Percentiles rank a stretch among this genome's conserved stretches.
phyloP scores from a whole-genome alignment of 2,113 vertebrate genomes.

The Ardeotis arabs region DNA sequence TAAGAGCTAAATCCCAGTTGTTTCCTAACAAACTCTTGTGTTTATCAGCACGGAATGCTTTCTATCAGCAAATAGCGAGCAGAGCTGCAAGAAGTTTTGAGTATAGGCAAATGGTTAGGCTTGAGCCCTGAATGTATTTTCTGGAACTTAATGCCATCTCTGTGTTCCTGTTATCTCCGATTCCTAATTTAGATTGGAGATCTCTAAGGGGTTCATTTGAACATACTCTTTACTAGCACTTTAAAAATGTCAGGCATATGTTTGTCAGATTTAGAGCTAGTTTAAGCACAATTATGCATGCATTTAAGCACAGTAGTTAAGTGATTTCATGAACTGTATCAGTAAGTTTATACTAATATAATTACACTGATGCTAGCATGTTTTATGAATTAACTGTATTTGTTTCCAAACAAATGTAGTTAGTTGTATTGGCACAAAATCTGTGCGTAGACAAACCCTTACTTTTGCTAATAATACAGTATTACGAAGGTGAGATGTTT shows the following conservation, averaged over 20 bases:
- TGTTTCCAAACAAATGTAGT: not conserved
- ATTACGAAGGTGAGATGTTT: not conserved
- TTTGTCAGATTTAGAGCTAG: not conserved
- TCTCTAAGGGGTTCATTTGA: not conserved
- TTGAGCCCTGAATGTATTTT: not conserved
- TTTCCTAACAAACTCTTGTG: not conserved
- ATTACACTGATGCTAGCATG: not conserved
- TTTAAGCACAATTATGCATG: not conserved
- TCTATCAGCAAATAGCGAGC: not conserved
- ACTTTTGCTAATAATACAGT: not conserved
- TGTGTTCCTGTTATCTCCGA: not conserved
- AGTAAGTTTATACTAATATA: not conserved
- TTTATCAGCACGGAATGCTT: not conserved
- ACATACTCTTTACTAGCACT: not conserved
- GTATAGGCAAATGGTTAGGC: not conserved
- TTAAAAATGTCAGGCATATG: slow-evolving; percentile 1
- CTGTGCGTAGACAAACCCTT: not conserved
- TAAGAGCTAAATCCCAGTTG: no score
- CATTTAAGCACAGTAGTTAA: not conserved
- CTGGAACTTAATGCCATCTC: not conserved
- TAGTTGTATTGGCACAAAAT: not conserved
- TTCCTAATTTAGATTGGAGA: not conserved
- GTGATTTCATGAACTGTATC: not conserved
- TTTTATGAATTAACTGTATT: not conserved
- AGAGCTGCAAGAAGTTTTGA: not conserved